Conservation (phyloP, 1,140 invertebrate species). For the Heterodera schachtii region DNA sequence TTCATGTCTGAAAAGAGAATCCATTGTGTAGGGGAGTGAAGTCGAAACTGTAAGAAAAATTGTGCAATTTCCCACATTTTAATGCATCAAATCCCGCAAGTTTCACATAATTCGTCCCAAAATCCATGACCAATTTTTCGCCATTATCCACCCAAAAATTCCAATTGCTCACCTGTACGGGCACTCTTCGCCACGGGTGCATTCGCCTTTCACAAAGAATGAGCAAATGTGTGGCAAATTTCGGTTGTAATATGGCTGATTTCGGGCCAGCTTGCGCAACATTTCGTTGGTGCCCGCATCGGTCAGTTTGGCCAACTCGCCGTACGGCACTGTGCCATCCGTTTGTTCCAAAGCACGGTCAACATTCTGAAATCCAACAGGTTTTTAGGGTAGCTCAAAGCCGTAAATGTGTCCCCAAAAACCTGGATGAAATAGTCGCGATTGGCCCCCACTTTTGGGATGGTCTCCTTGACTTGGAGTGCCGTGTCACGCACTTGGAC, state of each 20-base stretch:
- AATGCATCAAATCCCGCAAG: too few species aligned
- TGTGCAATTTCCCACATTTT: too few species aligned
- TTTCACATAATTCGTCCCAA: too few species aligned
- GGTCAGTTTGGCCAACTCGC: conserved; percentile 68
- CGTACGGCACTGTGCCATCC: conserved; percentile 69
- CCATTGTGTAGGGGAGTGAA: neutral
- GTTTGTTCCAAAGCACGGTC: conserved; percentile 75
- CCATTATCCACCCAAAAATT: too few species aligned
- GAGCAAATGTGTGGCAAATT: conserved; percentile 99
- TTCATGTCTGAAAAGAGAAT: conserved; percentile 77
- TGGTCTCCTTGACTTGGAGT: conserved; percentile 75
- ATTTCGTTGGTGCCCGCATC: conserved; percentile 75
- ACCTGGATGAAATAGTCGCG: conserved; percentile 88
- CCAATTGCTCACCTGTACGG: conserved; percentile 75
- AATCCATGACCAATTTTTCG: too few species aligned
- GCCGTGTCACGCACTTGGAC: conserved; percentile 88
- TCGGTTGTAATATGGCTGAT: conserved; percentile 96
- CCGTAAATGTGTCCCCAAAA: neutral
- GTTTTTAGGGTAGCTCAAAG: too few species aligned
- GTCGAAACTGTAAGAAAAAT: too few species aligned
- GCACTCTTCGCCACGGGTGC: conserved; percentile 97
- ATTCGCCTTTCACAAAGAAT: conserved; percentile 99
- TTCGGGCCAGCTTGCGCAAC: conserved; percentile 88
- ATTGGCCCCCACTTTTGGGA: conserved; percentile 96
- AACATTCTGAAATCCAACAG: conserved; percentile 76